These are phyloP conservation scores for Microcaecilia unicolor DNA, from an alignment of 2,797 vertebrate species.

Conservation along the genomic window DNA sequence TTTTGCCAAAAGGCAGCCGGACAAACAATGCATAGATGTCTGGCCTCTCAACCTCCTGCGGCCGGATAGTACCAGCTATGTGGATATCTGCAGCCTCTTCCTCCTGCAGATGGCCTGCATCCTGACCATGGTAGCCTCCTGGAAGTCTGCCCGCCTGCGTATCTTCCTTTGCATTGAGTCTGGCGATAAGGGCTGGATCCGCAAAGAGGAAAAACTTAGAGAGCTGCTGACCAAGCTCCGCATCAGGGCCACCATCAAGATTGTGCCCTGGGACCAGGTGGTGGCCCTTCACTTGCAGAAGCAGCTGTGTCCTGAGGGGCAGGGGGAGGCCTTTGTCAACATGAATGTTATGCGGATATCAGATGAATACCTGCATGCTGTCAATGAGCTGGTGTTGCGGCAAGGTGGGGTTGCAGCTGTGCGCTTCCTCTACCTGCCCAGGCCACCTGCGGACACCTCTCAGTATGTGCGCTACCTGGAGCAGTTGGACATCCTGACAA, in stretches of 20 bases:
- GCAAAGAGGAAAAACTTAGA: conserved; percentile 69
- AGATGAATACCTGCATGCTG: conserved; percentile 51
- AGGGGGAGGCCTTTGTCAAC: conserved; percentile 16
- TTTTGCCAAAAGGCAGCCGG: conserved; percentile 41
- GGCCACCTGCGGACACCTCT: conserved; percentile 56
- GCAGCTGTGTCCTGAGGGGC: neutral
- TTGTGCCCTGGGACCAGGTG: conserved; percentile 73
- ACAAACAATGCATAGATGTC: conserved; percentile 69
- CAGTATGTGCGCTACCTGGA: conserved; percentile 62
- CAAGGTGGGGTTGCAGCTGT: conserved; percentile 70
- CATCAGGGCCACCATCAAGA: conserved; percentile 76
- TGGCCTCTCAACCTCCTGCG: conserved; percentile 82
- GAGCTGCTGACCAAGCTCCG: conserved; percentile 73
- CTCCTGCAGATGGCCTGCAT: conserved; percentile 88
- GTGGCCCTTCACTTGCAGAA: conserved; percentile 30
- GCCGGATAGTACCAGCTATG: conserved; percentile 50
- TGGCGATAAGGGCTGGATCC: conserved; percentile 68
- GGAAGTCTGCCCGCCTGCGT: conserved; percentile 71
- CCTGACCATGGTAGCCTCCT: conserved; percentile 80
- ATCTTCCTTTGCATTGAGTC: conserved; percentile 81
- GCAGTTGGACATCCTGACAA: conserved; percentile 67
- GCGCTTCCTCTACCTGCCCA: conserved; percentile 78
- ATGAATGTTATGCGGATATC: conserved; percentile 22
- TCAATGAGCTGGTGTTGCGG: conserved; percentile 64
- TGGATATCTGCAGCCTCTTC: conserved; percentile 84